Conservation (phyloP, 2,113 vertebrate genomes). For the Accipiter virgatus region DNA sequence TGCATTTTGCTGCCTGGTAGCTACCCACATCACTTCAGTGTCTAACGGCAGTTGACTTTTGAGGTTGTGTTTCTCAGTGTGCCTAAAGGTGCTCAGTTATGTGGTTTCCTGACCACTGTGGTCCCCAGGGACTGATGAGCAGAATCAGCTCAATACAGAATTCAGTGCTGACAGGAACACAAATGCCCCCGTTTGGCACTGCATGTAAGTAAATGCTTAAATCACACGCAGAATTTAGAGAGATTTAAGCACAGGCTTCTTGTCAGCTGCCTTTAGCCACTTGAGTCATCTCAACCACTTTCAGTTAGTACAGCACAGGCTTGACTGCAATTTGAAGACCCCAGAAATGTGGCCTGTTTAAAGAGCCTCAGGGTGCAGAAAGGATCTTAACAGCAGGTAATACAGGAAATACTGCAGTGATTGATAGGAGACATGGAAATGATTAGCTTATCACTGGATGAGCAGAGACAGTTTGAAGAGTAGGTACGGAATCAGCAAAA, state of each 20-base stretch:
- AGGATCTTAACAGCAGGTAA: background rate
- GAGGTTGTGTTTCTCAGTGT: conserved; percentile 17
- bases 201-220: background rate
- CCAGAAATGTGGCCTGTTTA: background rate
- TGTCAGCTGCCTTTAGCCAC: background rate
- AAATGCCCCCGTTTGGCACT: background rate
- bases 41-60: conserved; percentile 2
- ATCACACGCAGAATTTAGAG: background rate
- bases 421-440: background rate
- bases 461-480: background rate
- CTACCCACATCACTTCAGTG: background rate
- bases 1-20: background rate
- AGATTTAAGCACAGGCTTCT: background rate
- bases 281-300: background rate
- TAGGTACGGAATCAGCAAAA: background rate
- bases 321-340: background rate
- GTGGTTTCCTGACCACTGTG: background rate
- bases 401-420: background rate
- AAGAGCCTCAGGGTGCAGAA: background rate
- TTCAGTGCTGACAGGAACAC: conserved; percentile 7
- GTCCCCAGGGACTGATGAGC: background rate
- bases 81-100: background rate
- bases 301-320: background rate
- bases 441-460: background rate
- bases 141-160: background rate